Evolutionary conservation across 2,113 vertebrate genomes (phyloP), one percentile per base, ranked within the genome.

Genomic region (Corythornis cristatus): DNA sequence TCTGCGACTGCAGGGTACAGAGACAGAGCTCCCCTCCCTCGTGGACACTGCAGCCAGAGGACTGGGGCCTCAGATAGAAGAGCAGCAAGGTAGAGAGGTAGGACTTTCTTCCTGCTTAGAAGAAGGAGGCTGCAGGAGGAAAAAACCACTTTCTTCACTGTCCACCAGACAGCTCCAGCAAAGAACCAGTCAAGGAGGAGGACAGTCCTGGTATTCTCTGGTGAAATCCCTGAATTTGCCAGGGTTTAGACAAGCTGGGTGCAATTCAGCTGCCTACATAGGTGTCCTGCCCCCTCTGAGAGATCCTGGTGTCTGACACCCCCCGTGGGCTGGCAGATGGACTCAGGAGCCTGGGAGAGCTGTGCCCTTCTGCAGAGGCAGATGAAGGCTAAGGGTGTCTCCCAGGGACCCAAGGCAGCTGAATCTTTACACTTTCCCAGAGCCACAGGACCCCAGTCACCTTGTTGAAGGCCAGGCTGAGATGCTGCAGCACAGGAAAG

Each of bases 391-490:
- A 23, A 23, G 25, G 46, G 4, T 50, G 28, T n/a, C n/a, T 58
- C 57, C 11, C 25, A 8, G 21, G n/a, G 0, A 11, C 21, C 51
- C 35, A 65, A 35, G 4, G 72, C 54, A 79, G 48, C 33, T 62
- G 46, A 28, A 61, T 16, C 13, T 62, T 37, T 21, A n/a, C 11
- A 15, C 12, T 12, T 21, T 12, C 9, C 9, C 1, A 2, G 35
- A 79, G 22, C 40, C 51, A 31, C 28, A 5, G 45, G 42, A n/a
- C 53, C 33, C 28, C 18, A 75, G n/a, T 94, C 88, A 99, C 99
- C 98, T 98, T 98, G 95, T 98, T 99, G 91, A 98, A 88, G 58
- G 98, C 98, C 95, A 99, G 90, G 96, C 97, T 98, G 76, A 99
- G 98, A 89, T 68, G 93, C 54, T 95, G 96, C 65, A 99, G 98